Evolutionary conservation across 1,140 invertebrate genomes (phyloP), one percentile per base, ranked within the genome.

Genomic region (Sminthurinus signatus): DNA sequence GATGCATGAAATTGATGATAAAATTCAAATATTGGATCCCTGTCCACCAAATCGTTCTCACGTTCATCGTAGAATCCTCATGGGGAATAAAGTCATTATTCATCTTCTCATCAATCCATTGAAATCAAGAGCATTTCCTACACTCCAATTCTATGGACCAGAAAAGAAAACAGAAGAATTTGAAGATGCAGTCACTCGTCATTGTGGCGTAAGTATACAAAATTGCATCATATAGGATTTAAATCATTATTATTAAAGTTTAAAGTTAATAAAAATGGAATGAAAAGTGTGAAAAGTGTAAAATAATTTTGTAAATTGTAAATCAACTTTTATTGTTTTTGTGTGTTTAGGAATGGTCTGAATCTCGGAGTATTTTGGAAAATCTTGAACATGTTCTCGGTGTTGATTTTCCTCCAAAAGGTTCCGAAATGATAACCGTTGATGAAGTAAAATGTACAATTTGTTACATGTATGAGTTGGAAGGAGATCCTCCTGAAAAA

Each of bases 391-490:
- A 10, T n/a, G 19, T 62, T 60, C n/a, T 60, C 17, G 31, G 29
- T 10, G 28, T 44, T 17, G 28, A 48, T n/a, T 60, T 50, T n/a
- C 10, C 48, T 19, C 1, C 23, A 12, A 28, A 50, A 3, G 59
- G 44, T 17, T 25, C 31, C 8, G n/a, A 60, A n/a, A 44, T 29
- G 43, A 3, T 44, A 8, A 23, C 21, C 28, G 23, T 44, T 2
- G 44, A 48, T 48, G 50, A 62, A 10, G 25, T 36, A 1, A 50
- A 32, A 21, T 62, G 60, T 43, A 31, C 44, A 4, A 54, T 62
- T 31, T 62, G 60, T 27, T 62, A 52, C 36, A 51, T 62, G 36
- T 62, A 52, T 39, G n/a, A 39, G 2, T 52, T 62, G 23, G 60
- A 62, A 36, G 60, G 27, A 2, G 60, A 62, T 23, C 15, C 36